Evolutionary conservation across 2,888 invertebrate genomes (phyloP), one percentile per base, ranked within the genome.

Genomic region (Heliconius aoede): DNA sequence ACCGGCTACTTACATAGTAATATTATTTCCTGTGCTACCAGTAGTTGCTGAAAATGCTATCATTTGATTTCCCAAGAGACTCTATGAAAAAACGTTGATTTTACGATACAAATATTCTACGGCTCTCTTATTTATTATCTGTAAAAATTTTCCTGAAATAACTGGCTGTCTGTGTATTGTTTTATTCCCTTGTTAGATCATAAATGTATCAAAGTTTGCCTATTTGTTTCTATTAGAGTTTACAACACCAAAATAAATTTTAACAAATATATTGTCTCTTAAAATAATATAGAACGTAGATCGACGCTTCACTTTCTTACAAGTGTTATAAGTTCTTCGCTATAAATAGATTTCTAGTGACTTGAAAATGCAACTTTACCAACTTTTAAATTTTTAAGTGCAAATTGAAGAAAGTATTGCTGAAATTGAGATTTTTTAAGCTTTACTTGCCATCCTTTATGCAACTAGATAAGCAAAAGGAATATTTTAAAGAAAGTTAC

Each of bases 21-120:
- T 85, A 84, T 86, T 89, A 82, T 84, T 87, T 81, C 86, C 86
- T 77, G 85, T 81, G 78, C 85, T 90, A 65, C 65, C 24, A 65
- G 65, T 65, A 79, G 86, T 82, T 82, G 87, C 80, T 82, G 89
- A 81, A 80, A 86, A 88, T 79, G 87, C 82, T 79, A 89, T 87
- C 84, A 89, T 87, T 86, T 91, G 92, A 89, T 90, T 91, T 86
- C 88, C 90, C 86, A 88, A 88, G 26, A 88, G 90, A 87, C 88
- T 88, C 67, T 89, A 93, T 93, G 86, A 84, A 84, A n/a, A 83
- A 83, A 79, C 80, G 76, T 81, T 75, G 76, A 78, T 76, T 78
- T 81, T 77, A 79, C 55, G 72, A 78, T 74, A 73, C 76, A 78
- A 69, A 76, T 78, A 80, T 40, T 73, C 72, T 55, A 72, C 26